Evolutionary conservation across 2,113 vertebrate genomes (phyloP).

Genomic region (Cynoglossus semilaevis): DNA sequence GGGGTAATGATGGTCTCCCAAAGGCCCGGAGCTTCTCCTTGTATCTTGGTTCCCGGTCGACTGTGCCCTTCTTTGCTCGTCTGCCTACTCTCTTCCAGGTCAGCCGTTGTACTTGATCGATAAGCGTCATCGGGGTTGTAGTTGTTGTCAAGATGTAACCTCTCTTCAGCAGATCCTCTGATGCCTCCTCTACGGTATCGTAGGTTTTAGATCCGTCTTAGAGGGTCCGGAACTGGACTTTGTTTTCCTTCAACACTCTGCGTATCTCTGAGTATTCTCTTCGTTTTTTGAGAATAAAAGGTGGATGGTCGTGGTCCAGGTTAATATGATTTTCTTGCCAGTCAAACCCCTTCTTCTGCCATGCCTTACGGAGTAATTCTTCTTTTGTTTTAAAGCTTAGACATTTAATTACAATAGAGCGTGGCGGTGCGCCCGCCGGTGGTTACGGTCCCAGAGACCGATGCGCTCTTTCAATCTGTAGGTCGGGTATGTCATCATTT

Average conservation of each 20-base stretch:
- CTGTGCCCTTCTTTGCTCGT: neutral
- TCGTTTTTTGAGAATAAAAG: neutral
- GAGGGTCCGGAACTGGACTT: neutral
- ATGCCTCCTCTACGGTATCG: neutral
- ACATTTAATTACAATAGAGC: too few species aligned
- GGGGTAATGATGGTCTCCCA: too few species aligned
- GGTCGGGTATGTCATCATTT: too few species aligned
- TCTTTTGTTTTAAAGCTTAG: too few species aligned
- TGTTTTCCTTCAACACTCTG: neutral
- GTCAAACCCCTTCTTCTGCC: neutral
- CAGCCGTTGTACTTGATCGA: conserved; percentile 1
- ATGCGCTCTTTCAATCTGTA: too few species aligned
- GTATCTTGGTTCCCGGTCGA: too few species aligned
- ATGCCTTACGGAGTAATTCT: too few species aligned
- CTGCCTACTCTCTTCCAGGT: neutral
- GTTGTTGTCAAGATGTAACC: neutral
- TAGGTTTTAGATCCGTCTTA: conserved; percentile 1
- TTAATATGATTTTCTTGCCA: conserved; percentile 2
- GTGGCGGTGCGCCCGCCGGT: neutral
- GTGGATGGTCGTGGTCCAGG: conserved; percentile 7
- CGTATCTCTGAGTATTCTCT: conserved; percentile 1
- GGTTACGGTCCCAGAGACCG: neutral
- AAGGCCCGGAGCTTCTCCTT: too few species aligned
- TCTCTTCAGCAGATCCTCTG: neutral
- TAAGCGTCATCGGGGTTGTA: neutral